Evolutionary conservation across 2,888 invertebrate species (phyloP), one percentile per base, ranked within the genome.

Genomic region (Patella pellucida): DNA sequence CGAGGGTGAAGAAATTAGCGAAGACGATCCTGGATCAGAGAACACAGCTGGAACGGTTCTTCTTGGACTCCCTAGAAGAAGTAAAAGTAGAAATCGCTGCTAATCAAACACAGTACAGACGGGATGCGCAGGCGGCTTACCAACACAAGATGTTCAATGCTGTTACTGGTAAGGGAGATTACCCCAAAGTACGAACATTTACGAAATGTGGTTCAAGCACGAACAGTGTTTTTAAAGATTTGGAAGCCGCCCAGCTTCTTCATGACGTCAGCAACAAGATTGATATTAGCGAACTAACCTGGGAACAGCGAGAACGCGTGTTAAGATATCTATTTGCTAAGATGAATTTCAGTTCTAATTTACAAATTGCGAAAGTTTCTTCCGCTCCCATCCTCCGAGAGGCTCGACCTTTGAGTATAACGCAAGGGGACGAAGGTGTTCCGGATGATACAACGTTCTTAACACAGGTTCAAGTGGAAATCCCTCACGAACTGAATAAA

Each of bases 301-400:
- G 91, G 91, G 91, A 91, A 77, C 91, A 91, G 81, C 90, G 89
- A 81, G 91, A 91, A 78, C 78, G 86, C 54, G 90, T 91, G 0
- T 80, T 91, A 27, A 82, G 90, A n/a, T 89, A 87, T 77, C 83
- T 91, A 68, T 91, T 91, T 85, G 88, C 89, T 51, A 86, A 87
- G 71, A 91, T 91, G 87, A 91, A 91, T 76, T 83, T 86, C 12
- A 78, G 79, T 23, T 9, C 69, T 9, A 56, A 51, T n/a, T 67
- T 69, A 52, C 9, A 23, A n/a, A 27, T 52, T 68, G 81, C 82
- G n/a, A 81, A 83, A 31, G 69, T 81, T 0, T 79, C 84, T 9
- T 85, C 85, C 12, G 78, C 84, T 12, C 81, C 85, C 68, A 82
- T 51, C 52, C 68, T 76, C 74, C 83, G 83, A 69, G 72, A 71